Percentiles rank a stretch among this genome's conserved stretches.
phyloP scores from a whole-genome alignment of 2,888 invertebrate genomes.

The Drosophila koepferae region DNA sequence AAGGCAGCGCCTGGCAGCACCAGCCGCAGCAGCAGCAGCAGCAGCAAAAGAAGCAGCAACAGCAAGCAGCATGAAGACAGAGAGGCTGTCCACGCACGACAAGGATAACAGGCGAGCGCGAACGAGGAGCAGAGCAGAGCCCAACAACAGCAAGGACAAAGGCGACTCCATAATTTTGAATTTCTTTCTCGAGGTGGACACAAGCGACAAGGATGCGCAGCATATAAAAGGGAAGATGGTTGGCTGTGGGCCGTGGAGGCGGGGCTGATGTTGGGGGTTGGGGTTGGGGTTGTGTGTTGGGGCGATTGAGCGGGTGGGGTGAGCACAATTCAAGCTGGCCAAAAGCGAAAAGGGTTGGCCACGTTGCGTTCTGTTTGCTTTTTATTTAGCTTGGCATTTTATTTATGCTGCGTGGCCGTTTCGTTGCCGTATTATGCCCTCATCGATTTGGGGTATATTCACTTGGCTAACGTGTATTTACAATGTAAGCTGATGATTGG shows the following conservation, averaged over 20 bases:
- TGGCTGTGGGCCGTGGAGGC: neutral
- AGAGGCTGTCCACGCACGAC: constrained; percentile 11
- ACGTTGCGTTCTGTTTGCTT: constrained; percentile 45
- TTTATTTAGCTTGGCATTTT: constrained; percentile 78
- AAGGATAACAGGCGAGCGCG: constrained; percentile 30
- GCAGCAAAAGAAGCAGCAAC: neutral
- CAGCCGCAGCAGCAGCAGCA: constrained; percentile 26
- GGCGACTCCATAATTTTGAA: constrained; percentile 76
- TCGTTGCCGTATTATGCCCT: constrained; percentile 43
- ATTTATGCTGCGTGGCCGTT: constrained; percentile 80
- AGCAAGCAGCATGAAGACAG: neutral
- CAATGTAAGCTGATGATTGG: neutral
- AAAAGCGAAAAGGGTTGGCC: constrained; percentile 66
- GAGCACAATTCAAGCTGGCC: constrained; percentile 39
- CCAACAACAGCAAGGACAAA: constrained; percentile 13
- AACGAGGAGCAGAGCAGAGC: constrained; percentile 25
- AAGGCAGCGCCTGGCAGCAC: constrained; percentile 25
- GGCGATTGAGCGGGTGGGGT: neutral
- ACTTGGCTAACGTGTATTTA: neutral
- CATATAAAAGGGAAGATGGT: neutral
- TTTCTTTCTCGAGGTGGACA: constrained; percentile 63
- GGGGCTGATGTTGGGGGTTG: neutral
- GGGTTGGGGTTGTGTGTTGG: neutral
- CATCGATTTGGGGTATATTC: constrained; percentile 18
- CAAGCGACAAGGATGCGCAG: constrained; percentile 14